Conservation (phyloP, 2,113 vertebrate genomes). For the Peucedramus taeniatus region DNA sequence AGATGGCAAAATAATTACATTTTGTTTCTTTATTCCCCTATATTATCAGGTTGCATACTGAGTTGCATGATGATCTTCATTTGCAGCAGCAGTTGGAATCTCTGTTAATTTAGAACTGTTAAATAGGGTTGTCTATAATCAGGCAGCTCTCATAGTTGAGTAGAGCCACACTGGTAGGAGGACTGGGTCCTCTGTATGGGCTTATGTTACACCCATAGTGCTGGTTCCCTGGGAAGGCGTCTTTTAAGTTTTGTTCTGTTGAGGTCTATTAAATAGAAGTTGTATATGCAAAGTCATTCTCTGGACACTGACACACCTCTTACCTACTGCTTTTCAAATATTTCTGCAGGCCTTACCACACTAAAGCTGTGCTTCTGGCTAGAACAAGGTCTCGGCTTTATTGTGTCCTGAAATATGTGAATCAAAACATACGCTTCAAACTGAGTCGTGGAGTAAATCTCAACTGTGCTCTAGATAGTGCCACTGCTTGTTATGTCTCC, state of each 20-base stretch:
- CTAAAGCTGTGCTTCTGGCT: not conserved
- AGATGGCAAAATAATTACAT: not conserved
- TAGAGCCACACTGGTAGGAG: not conserved
- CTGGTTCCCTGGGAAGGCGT: not conserved
- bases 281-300: not conserved
- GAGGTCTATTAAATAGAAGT: not conserved
- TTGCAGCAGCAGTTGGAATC: not conserved
- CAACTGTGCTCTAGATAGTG: conserved; percentile 7
- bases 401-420: not conserved
- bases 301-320: not conserved
- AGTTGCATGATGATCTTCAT: accelerated
- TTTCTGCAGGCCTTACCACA: not conserved
- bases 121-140: not conserved
- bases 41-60: not conserved
- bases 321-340: not conserved
- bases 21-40: not conserved
- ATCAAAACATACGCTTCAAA: not conserved
- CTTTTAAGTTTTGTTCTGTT: not conserved
- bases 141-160: not conserved
- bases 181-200: not conserved
- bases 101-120: not conserved
- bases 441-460: not conserved
- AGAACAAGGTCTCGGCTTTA: not conserved
- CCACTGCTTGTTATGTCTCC: conserved; percentile 38
- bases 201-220: not conserved